Evolutionary conservation across 2,113 vertebrate species (phyloP).

Genomic region (Carollia perspicillata): DNA sequence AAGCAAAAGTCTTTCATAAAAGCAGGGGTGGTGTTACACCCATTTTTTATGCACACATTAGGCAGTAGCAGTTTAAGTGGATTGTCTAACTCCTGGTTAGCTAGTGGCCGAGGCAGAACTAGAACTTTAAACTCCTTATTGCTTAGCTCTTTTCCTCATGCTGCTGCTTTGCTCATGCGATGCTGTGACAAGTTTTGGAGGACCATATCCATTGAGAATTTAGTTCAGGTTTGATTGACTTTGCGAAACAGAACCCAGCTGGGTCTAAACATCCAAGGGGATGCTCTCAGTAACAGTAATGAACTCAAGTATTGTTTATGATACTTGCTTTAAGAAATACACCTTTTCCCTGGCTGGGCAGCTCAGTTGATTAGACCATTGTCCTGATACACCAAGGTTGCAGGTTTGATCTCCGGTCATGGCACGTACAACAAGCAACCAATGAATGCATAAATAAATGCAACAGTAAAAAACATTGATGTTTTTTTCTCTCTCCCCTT

Average conservation of each 20-base stretch:
- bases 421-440: too few species aligned
- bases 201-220: not conserved
- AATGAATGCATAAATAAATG: too few species aligned
- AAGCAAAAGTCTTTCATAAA: not conserved
- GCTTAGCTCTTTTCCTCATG: not conserved
- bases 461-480: too few species aligned
- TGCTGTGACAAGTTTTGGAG: not conserved
- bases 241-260: not conserved
- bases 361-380: too few species aligned
- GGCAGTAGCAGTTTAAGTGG: not conserved
- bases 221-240: not conserved
- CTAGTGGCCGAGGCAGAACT: not conserved
- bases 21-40: not conserved
- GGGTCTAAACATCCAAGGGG: not conserved
- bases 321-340: slow-evolving; percentile 24
- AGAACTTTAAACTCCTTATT: not conserved
- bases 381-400: too few species aligned
- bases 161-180: not conserved
- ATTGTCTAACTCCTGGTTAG: not conserved
- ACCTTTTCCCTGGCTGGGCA: not conserved
- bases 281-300: not conserved
- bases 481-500: too few species aligned
- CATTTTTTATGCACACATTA: not conserved
- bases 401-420: too few species aligned
- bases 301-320: not conserved